Base-by-base conservation (phyloP, 1,140 invertebrate genomes). In the Euwallacea similis region DNA sequence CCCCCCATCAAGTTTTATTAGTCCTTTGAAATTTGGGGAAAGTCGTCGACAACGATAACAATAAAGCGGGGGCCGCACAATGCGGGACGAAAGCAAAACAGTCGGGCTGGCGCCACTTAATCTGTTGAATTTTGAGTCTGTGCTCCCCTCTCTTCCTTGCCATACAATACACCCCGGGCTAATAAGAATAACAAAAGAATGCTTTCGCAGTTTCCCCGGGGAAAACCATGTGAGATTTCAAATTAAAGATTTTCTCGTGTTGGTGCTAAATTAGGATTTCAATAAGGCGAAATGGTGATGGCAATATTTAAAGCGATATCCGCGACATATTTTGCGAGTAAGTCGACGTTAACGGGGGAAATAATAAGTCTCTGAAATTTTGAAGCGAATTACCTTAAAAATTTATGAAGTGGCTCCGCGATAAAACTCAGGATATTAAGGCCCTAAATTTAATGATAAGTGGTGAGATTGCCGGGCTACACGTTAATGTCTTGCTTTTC, bases 111-210 rank as follows among this genome's bases (percentile, higher is more conserved):
- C 68, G 68, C 68, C 68, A 64, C 61, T 63, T 70, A 70, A 70
- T 70, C 68, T 70, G 68, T 70, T 70, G 68, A 70, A 70, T 70
- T 70, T 70, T 58, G 59, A 70, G 68, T 70, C 68, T 55, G 44
- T 61, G 65, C 65, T 46, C 53, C n/a, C 16, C 21, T 33, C 21
- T 33, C 21, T 1, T 33, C 21, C 21, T 33, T 33, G 4, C 21
- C 21, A 33, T 66, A 66, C 65, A 66, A 66, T 66, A 66, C 65
- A 55, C 65, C 65, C 15, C 42, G 66, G 58, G 66, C 66, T 68
- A 68, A 68, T 68, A 68, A 60, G 66, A 70, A 62, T 63, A 64
- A 70, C 59, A 70, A 70, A 54, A 64, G 60, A 50, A 50, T 50
- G 46, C 46, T 50, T 13, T 13, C 4, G 21, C 21, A 33, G 21